Evolutionary conservation across 1,140 invertebrate species (phyloP), one percentile per base, ranked within the genome.

Genomic region (Tetragonula clypearis): DNA sequence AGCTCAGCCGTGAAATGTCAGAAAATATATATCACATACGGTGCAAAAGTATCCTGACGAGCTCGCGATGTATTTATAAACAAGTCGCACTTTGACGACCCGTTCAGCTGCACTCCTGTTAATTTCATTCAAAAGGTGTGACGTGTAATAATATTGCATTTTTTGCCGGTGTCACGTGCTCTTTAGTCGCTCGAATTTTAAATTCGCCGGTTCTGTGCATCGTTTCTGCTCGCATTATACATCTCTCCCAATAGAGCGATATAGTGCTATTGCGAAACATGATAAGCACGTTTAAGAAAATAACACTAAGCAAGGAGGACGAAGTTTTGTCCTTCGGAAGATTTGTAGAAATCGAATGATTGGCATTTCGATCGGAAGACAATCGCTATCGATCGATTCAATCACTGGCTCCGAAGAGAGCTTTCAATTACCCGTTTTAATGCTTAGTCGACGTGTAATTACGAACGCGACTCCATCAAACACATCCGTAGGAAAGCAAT

Each of bases 401-500:
- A 17, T 21, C 23, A 49, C 26, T 30, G 65, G 58, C 21, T 56
- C 19, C 19, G 15, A 55, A 71, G 17, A 35, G 12, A 56, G 21
- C 14, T 65, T 56, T 26, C 56, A 12, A 79, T 79, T 30, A n/a
- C 56, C 68, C 56, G 82, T 62, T 73, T 79, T 79, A 79, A 79
- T 73, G 56, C 65, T 15, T 53, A 73, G 15, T 35, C 82, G 55
- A 76, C 87, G 81, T 69, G 76, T 87, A 90, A 90, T 90, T 90
- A 81, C 71, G 21, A 53, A 15, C 71, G n/a, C 60, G 84, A 85
- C 84, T 82, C 58, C 74, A 65, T 80, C 77, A 79, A 82, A 88
- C 85, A 82, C 41, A 75, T 83, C 65, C 68, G 65, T 62, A 26
- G 69, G 84, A 83, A 89, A 86, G 68, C 84, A 88, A 86, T 90